Base-by-base conservation (phyloP, 30 jellyfish, hydroid and myxozoan species). In the Aurelia sp. region DNA sequence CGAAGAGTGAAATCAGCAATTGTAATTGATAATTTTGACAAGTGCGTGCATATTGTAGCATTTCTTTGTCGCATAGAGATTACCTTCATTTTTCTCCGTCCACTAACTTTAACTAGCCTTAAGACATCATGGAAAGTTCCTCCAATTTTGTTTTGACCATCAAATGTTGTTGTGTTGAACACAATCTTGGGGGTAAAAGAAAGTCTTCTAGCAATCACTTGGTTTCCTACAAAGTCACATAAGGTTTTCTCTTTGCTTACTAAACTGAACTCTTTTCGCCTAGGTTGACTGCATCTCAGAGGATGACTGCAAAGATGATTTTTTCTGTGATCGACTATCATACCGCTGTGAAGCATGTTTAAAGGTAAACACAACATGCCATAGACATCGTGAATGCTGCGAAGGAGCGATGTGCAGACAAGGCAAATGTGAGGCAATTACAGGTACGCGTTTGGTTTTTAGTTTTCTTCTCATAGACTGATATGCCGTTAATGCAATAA, bases 271-370 rank as follows among this genome's bases (percentile, higher is more conserved):
- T 22, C 20, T 18, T 66, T 31, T 75, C 18, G 21, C 18, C 37
- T 50, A 81, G 90, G 73, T 81, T 52, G 90, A 67, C 4, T 81
- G 90, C 76, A 66, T 81, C 13, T 3, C 71, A 0, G 83, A 70
- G 65, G 83, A 68, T 22, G 90, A 81, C 55, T 81, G 90, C 84
- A 81, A 81, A 48, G 90, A 81, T 2, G 83, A 51, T 7, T 74
- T 20, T 3, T 81, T 65, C 72, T 81, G 90, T 52, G 90, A 81
- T 53, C 50, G 72, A 10, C 80, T 81, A 22, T 81, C 90, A 17
- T 81, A 64, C 60, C 57, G 53, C 61, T 81, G 90, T 74, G 57
- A 71, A 37, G 60, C 71, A 11, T 81, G 90, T 61, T 52, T 81
- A 30, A 81, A 81, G 40, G 57, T 37, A 11, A 81, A 81, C 62